These are phyloP conservation scores for Ophonus ardosiacus DNA, from an alignment of 2,888 invertebrate genomes.

Conservation along the genomic window DNA sequence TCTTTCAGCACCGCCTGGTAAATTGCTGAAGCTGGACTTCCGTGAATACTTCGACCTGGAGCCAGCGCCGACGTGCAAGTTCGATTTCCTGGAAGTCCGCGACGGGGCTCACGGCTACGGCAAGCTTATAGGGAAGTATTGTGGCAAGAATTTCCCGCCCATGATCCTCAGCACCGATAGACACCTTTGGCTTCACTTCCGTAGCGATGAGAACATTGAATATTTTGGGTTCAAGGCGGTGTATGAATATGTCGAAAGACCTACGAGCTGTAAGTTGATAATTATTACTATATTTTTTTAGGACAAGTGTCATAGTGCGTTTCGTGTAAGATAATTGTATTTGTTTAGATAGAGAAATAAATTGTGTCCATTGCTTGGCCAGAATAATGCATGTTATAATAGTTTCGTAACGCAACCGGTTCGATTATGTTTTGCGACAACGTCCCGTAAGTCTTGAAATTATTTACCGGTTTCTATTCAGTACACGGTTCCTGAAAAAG, in stretches of 20 bases:
- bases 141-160: constrained; percentile 85
- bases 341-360: too few relatives aligned
- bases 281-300: too few relatives aligned
- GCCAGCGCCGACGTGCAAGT: constrained; percentile 82
- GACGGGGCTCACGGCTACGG: constrained; percentile 90
- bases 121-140: constrained; percentile 81
- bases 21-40: constrained; percentile 87
- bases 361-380: too few relatives aligned
- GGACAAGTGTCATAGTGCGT: too few relatives aligned
- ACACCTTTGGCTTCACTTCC: constrained; percentile 88
- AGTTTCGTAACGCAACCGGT: too few relatives aligned
- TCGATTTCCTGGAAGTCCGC: constrained; percentile 89
- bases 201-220: constrained; percentile 89
- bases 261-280: constrained; percentile 78
- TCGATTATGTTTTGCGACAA: too few relatives aligned
- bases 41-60: constrained; percentile 88
- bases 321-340: too few relatives aligned
- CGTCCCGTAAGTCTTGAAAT: too few relatives aligned
- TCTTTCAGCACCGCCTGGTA: constrained; percentile 78
- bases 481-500: too few relatives aligned
- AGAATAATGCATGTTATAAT: too few relatives aligned
- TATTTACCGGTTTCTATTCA: too few relatives aligned
- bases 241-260: constrained; percentile 82
- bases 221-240: constrained; percentile 88
- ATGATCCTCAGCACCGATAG: constrained; percentile 85